Percentiles rank a stretch among this genome's conserved stretches.
Conservation (phyloP, 2,888 invertebrate species). For the Baronia brevicornis region DNA sequence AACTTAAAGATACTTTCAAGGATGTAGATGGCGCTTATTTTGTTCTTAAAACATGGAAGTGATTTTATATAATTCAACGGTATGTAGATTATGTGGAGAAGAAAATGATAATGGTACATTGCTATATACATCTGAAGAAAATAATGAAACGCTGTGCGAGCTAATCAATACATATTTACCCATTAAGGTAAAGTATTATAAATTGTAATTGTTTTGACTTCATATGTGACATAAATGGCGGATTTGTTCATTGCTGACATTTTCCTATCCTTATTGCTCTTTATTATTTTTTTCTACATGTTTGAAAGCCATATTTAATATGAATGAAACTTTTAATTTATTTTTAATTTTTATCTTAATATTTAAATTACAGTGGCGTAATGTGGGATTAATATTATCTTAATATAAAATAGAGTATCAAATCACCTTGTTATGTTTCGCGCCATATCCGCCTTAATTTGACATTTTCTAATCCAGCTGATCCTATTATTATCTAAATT, state of each 20-base stretch:
- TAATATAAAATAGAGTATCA: conserved; percentile 4
- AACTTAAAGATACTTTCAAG: conserved; percentile 21
- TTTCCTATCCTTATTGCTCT: conserved; percentile 36
- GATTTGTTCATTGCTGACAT: conserved; percentile 34
- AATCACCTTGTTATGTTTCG: not conserved
- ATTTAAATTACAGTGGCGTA: not conserved
- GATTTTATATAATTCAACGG: conserved; percentile 79
- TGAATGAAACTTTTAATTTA: conserved; percentile 3
- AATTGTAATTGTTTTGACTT: conserved; percentile 68
- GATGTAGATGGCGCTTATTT: conserved; percentile 60
- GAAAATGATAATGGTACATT: conserved; percentile 81
- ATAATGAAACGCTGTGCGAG: conserved; percentile 77
- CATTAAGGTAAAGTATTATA: conserved; percentile 76
- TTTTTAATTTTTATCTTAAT: not conserved
- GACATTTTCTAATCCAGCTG: conserved; percentile 3
- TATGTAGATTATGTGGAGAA: conserved; percentile 86
- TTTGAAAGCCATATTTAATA: too few relatives aligned
- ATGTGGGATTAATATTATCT: too few relatives aligned
- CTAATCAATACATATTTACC: conserved; percentile 85
- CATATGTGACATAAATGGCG: conserved; percentile 51
- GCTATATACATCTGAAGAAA: conserved; percentile 76
- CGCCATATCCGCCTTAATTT: conserved; percentile 13
- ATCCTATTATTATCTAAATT: conserved; percentile 13
- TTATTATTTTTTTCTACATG: not conserved
- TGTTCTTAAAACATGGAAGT: conserved; percentile 55